A percentile compares a stretch with the other conserved stretches of the same genome.
Conservation (phyloP, 2,888 invertebrate species). For the Eulithis testata region DNA sequence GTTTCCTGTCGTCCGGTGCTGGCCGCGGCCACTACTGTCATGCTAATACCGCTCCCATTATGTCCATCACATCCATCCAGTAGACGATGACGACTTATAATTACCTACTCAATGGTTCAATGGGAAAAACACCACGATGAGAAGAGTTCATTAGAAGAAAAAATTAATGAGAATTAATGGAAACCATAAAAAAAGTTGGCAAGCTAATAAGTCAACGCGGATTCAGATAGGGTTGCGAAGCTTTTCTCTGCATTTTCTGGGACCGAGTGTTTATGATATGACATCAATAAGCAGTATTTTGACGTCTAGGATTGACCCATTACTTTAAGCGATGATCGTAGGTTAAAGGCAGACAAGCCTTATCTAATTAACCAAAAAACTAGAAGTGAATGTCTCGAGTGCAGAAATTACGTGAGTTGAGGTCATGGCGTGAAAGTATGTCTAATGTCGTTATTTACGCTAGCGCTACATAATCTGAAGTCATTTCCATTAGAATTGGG, state of each 20-base stretch:
- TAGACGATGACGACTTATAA: conserved; percentile 44
- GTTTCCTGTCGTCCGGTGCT: conserved; percentile 46
- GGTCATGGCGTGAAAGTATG: conserved; percentile 38
- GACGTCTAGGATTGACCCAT: neutral
- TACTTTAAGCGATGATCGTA: neutral
- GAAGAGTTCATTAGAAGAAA: conserved; percentile 18
- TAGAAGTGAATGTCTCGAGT: conserved; percentile 13
- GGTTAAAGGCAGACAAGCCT: neutral
- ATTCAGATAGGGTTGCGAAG: conserved; percentile 27
- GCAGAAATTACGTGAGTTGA: conserved; percentile 26
- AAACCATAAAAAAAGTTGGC: conserved; percentile 18
- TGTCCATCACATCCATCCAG: conserved; percentile 50
- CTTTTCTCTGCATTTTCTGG: no score
- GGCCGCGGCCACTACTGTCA: conserved; percentile 50
- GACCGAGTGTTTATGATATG: no score
- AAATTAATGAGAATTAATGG: conserved; percentile 24
- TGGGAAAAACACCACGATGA: conserved; percentile 18
- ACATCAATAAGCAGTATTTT: no score
- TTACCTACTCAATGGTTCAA: conserved; percentile 37
- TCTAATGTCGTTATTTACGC: conserved; percentile 36
- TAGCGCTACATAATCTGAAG: conserved; percentile 37
- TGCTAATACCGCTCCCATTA: conserved; percentile 66
- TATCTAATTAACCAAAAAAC: neutral
- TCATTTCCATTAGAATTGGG: conserved; percentile 43
- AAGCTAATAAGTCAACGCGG: conserved; percentile 5